These are phyloP conservation scores for Euleptes europaea DNA, from an alignment of 2,113 vertebrate species.

Conservation along the genomic window DNA sequence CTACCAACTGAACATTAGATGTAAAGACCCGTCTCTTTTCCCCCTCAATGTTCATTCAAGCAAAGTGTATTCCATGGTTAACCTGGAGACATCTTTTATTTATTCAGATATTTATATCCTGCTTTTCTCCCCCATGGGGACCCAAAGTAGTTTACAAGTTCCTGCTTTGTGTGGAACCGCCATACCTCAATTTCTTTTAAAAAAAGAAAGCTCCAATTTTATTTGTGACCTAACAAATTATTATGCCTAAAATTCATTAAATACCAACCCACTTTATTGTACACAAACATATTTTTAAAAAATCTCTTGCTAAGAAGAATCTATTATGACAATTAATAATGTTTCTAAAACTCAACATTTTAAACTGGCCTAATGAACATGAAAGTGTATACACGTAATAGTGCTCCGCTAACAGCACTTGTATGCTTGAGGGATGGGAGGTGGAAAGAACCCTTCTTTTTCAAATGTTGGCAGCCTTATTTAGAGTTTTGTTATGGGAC, in stretches of 20 bases:
- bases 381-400: not conserved
- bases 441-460: too few relatives aligned
- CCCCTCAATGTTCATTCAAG: not conserved
- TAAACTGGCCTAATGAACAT: not conserved
- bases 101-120: too few relatives aligned
- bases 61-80: not conserved
- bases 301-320: not conserved
- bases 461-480: too few relatives aligned
- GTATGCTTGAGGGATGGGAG: too few relatives aligned
- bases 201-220: not conserved
- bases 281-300: not conserved
- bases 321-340: not conserved
- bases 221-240: not conserved
- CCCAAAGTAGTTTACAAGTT: not conserved
- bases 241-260: not conserved
- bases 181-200: not conserved
- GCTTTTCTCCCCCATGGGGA: not conserved
- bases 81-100: too few relatives aligned
- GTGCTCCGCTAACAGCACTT: not conserved
- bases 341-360: not conserved
- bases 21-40: not conserved
- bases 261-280: not conserved
- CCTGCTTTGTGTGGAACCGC: not conserved
- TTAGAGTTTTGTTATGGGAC: too few relatives aligned
- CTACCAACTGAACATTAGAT: not conserved